These are phyloP conservation scores for Ips nitidus DNA, from an alignment of 1,140 invertebrate species.

Conservation along the genomic window DNA sequence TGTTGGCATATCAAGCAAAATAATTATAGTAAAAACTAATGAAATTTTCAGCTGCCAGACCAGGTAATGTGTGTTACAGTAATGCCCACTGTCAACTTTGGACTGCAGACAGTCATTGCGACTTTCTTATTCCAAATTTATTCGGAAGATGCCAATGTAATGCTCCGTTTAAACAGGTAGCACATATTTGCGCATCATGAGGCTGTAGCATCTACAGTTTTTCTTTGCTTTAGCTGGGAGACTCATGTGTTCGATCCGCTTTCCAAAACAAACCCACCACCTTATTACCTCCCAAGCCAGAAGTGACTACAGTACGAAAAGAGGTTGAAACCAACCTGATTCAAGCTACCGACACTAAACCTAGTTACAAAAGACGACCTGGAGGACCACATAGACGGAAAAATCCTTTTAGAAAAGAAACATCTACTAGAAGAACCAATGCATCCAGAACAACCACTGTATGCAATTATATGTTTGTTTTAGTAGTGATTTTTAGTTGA, in stretches of 20 bases:
- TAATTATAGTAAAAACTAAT: no score
- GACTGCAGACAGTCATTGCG: slow-evolving; percentile 80
- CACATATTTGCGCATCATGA: no score
- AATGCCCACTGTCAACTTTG: slow-evolving; percentile 83
- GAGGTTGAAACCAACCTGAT: slow-evolving; percentile 29
- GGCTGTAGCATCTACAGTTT: no score
- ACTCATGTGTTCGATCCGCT: slow-evolving; percentile 59
- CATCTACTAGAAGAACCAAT: slow-evolving; percentile 22
- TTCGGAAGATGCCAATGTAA: slow-evolving; percentile 86
- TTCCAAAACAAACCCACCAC: slow-evolving; percentile 49
- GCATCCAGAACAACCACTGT: slow-evolving; percentile 16
- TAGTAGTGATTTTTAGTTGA: no score
- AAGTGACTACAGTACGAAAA: slow-evolving; percentile 5
- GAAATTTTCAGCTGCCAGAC: slow-evolving; percentile 71
- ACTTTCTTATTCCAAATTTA: slow-evolving; percentile 84
- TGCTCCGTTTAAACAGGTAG: slow-evolving; percentile 63
- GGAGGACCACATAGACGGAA: not conserved
- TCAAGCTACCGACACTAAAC: not conserved
- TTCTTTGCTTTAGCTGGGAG: slow-evolving; percentile 49
- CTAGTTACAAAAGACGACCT: slow-evolving; percentile 12
- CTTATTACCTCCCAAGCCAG: slow-evolving; percentile 39
- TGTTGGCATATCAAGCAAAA: no score
- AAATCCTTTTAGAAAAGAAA: slow-evolving; percentile 6
- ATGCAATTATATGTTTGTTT: no score
- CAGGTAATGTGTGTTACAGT: slow-evolving; percentile 86